phyloP scores from a whole-genome alignment of 2,888 invertebrate genomes.

The Harmothoe impar region DNA sequence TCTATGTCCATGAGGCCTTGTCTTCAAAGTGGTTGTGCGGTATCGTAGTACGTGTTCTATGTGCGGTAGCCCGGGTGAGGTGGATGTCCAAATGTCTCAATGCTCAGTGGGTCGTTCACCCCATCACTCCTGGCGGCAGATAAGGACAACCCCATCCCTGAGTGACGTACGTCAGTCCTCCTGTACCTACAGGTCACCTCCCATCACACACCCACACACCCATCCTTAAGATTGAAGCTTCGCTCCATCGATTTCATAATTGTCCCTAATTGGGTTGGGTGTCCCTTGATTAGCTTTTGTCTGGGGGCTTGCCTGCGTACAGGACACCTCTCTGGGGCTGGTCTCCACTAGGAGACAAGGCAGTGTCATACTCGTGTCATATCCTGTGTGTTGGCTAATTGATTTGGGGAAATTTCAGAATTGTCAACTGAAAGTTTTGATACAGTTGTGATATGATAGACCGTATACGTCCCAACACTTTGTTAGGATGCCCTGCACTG shows the following conservation, averaged over 20 bases:
- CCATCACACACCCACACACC: not conserved
- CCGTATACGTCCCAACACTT: not conserved
- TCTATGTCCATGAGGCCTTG: too few species aligned
- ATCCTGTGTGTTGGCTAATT: not conserved
- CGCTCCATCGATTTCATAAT: slow-evolving; percentile 46
- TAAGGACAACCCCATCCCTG: not conserved
- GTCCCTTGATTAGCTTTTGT: slow-evolving; percentile 45
- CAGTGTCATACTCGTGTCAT: not conserved
- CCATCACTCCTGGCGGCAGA: not conserved
- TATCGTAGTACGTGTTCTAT: too few species aligned
- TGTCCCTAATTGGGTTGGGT: slow-evolving; percentile 51
- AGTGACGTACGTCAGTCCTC: not conserved
- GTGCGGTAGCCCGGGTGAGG: too few species aligned
- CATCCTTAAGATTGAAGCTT: not conserved
- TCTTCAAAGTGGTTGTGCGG: too few species aligned
- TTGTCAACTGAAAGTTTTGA: not conserved
- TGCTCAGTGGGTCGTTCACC: not conserved
- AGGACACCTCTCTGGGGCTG: not conserved
- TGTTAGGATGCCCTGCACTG: too few species aligned
- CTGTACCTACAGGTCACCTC: slow-evolving; percentile 30
- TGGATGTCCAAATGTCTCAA: too few species aligned
- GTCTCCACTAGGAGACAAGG: not conserved
- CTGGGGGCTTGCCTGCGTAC: not conserved
- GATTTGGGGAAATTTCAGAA: not conserved
- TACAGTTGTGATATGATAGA: not conserved